Evolutionary conservation across 2,113 vertebrate species (phyloP), one percentile per base, ranked within the genome.

Genomic region (Python bivittatus): DNA sequence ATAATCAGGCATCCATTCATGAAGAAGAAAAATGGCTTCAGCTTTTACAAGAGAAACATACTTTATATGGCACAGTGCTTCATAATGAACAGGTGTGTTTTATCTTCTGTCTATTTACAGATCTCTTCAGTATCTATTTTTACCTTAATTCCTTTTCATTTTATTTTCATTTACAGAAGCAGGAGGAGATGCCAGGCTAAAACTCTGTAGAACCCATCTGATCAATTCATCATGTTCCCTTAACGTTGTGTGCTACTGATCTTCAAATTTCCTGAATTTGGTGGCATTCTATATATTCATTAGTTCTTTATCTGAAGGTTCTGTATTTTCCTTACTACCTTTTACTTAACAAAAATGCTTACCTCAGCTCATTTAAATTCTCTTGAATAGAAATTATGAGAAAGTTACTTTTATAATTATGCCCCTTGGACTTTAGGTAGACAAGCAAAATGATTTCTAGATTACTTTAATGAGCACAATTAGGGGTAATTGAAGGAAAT

Each of bases 391-490:
- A 95, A 96, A 92, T 90, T 38, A 95, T 90, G 3, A 86, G 57
- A 93, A 93, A 92, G 3, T 64, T 88, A 53, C n/a, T 58, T 96
- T 94, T 87, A 64, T 88, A 87, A 85, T 90, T 95, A 88, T 93
- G 56, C 6, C 61, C 33, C 0, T 90, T 92, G 54, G 22, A 90
- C 90, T 96, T 96, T 90, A 94, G 91, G 44, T 93, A 95, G 92
- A 88, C 3, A 93, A 84, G 58, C 92, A 84, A 95, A 96, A 95
- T 89, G 86, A 92, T 68, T 93, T 95, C 52, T 84, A 56, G 13
- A 90, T 95, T 89, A 94, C 64, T 95, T 95, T 93, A 96, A 96
- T 86, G 56, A 94, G 23, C 22, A 92, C 92, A 95, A 90, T 17
- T 90, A 84, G 29, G 53, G 60, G 0, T 88, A 95, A 92, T 0